Percentiles rank a stretch among this genome's conserved stretches.
These are phyloP conservation scores for Limnothrissa miodon DNA, from an alignment of 2,113 vertebrate genomes.

Conservation along the genomic window DNA sequence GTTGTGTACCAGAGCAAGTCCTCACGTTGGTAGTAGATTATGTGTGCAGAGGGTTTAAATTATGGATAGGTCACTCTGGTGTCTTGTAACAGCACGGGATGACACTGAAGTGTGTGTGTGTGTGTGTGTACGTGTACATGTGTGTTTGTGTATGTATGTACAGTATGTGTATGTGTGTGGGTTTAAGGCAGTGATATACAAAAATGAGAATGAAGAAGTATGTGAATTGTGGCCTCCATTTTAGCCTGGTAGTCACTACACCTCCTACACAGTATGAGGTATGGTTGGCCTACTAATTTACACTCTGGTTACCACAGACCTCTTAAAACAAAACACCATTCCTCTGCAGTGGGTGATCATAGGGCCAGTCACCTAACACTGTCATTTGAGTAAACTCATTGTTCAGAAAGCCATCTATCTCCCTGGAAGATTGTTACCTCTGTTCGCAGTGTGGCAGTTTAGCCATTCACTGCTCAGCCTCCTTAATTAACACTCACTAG, in stretches of 20 bases:
- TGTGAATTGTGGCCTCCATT: background rate
- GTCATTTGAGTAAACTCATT: background rate
- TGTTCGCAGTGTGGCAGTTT: background rate
- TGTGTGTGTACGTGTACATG: background rate
- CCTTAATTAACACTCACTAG: background rate
- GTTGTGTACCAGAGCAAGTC: background rate
- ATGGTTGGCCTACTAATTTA: background rate
- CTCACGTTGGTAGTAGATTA: background rate
- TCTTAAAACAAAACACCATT: background rate
- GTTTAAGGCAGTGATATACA: background rate
- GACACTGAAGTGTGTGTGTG: slow-evolving; percentile 7
- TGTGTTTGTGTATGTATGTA: slow-evolving; percentile 23
- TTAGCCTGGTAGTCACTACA: background rate
- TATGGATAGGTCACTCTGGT: slow-evolving; percentile 55
- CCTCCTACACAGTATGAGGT: background rate
- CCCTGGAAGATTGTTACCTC: background rate
- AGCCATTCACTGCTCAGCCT: background rate
- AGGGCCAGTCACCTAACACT: background rate
- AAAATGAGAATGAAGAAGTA: background rate
- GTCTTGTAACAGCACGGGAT: slow-evolving; percentile 41
- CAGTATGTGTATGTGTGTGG: background rate
- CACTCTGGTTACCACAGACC: background rate
- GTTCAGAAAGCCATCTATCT: background rate
- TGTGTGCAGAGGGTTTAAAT: slow-evolving; percentile 51
- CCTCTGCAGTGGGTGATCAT: background rate